Evolutionary conservation across 1,140 invertebrate genomes (phyloP), one percentile per base, ranked within the genome.

Genomic region (Drosophila burlai): DNA sequence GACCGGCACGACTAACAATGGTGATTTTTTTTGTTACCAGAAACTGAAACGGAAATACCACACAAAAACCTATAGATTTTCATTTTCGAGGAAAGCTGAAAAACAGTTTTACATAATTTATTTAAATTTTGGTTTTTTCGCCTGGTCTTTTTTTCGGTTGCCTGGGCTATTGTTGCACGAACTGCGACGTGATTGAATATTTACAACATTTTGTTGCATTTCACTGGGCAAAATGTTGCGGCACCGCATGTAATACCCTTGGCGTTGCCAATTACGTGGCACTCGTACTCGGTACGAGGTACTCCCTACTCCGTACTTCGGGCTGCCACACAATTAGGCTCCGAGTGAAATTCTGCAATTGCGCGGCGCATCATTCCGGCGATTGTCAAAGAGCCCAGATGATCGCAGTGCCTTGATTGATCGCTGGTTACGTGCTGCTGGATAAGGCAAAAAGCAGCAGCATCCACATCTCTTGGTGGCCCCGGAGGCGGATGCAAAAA

Each of bases 101-200:
- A 38, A 61, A 55, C 36, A 50, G 66, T 79, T 87, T 87, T 89
- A 89, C 81, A 87, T 81, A 87, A 84, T 90, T 89, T 87, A 87
- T 84, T 87, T 87, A 89, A 87, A 87, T 84, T 84, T 84, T 78
- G 64, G 45, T 40, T 57, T 36, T 55, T 52, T 54, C 7, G 31
- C 31, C 15, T 15, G 50, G n/a, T 29, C 3, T 3, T 36, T 36
- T 57, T 69, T 68, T 77, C 15, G 50, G 46, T 50, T 29, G 55
- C 24, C 34, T 42, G 24, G 62, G 60, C 63, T 68, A 55, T 71
- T 83, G 85, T 90, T 84, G 84, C 84, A 87, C 84, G 84, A 87
- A 89, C 59, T 90, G 89, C 85, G 85, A 87, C 84, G 85, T 87
- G 84, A 87, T 87, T 87, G 84, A 87, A 87, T 90, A 87, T 87